Base-by-base conservation (phyloP, 1,140 invertebrate genomes). In the Halesus radiatus region DNA sequence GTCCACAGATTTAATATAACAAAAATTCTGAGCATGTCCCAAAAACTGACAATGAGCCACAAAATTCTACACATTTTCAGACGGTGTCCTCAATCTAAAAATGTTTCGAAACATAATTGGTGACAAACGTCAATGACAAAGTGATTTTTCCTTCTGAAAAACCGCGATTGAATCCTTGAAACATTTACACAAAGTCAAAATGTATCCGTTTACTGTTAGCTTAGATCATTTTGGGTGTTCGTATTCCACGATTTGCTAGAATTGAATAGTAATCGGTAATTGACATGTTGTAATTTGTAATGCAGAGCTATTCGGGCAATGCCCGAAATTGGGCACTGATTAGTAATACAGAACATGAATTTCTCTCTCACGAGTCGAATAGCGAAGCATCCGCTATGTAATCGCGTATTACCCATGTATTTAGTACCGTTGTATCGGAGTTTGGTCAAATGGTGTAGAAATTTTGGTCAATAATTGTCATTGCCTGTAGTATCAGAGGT, bases 191-290 rank as follows among this genome's bases (percentile, higher is more conserved):
- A 3, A 22, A n/a, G n/a, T n/a, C 54, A 56, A n/a, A 56, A n/a
- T 64, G 26, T 16, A 64, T 26, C 15, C 26, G 60, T 23, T 64
- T 32, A 26, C 37, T 45, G 56, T 60, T 60, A 8, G 23, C 3
- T 23, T 7, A n/a, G 23, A 23, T 60, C 5, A 60, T 60, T 60
- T 13, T 23, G 56, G 56, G 8, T 18, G 18, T 50, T 45, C 22
- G 32, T 52, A 52, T 52, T 72, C 45, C 37, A 50, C 68, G 68
- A 50, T 45, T 45, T 20, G 32, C 15, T 66, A 37, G 62, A n/a
- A 66, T 26, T 66, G n/a, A 22, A 72, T 72, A 45, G 68, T 72
- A 72, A 72, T 72, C 23, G 32, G 45, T 72, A 72, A 72, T 72
- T 50, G 68, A 37, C 68, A 20, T 72, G 68, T 52, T 72, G 45